Conservation (phyloP, 2,113 vertebrate species). For the Murina feae region DNA sequence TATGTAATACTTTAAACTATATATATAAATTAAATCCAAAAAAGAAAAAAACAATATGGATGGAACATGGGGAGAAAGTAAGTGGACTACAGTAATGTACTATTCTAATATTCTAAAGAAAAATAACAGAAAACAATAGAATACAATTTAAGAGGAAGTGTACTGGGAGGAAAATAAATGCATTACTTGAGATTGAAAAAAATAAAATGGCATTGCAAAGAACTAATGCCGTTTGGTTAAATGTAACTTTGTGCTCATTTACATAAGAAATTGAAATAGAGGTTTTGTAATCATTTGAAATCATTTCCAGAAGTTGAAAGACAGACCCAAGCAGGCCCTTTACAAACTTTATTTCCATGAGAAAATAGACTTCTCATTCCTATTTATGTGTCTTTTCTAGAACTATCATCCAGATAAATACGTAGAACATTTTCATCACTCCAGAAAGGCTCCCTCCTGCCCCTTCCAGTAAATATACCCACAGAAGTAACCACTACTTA, state of each 20-base stretch:
- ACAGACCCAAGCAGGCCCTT: background rate
- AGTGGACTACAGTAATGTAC: background rate
- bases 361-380: background rate
- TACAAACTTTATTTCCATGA: background rate
- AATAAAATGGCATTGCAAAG: background rate
- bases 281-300: background rate
- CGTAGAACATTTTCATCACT: background rate
- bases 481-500: background rate
- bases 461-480: background rate
- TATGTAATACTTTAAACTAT: too few relatives aligned
- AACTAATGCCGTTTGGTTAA: background rate
- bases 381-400: background rate
- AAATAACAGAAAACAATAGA: background rate
- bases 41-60: background rate
- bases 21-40: too few relatives aligned
- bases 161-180: background rate
- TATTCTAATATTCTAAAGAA: slow-evolving; percentile 1
- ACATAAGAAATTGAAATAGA: background rate
- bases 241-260: background rate
- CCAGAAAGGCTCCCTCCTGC: background rate
- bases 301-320: background rate
- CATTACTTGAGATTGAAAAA: background rate
- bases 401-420: background rate
- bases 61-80: background rate
- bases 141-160: background rate